Base-by-base conservation (phyloP, 1,140 invertebrate genomes). In the Sycobia sp. region DNA sequence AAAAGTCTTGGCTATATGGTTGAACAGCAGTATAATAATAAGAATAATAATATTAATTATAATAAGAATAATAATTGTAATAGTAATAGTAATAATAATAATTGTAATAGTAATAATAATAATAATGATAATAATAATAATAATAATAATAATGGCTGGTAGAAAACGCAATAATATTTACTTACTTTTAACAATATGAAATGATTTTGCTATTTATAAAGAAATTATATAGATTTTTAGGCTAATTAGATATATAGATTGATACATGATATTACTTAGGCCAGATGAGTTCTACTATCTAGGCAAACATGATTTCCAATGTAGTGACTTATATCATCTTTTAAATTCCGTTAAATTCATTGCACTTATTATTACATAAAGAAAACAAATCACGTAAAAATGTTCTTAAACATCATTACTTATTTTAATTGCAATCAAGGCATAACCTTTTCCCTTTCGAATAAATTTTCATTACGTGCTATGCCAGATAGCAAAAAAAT, bases 81-180 rank as follows among this genome's bases (percentile, higher is more conserved):
- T n/a, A n/a, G n/a, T n/a, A n/a, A n/a, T n/a, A n/a, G n/a, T n/a
- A n/a, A n/a, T n/a, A n/a, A n/a, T n/a, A n/a, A n/a, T n/a, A n/a
- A n/a, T n/a, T n/a, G n/a, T n/a, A n/a, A n/a, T n/a, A n/a, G n/a
- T n/a, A n/a, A n/a, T n/a, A n/a, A n/a, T n/a, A n/a, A n/a, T n/a
- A n/a, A n/a, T n/a, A n/a, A n/a, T n/a, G n/a, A n/a, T n/a, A n/a
- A n/a, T n/a, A n/a, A n/a, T n/a, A n/a, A n/a, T n/a, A n/a, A n/a
- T n/a, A n/a, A n/a, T n/a, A n/a, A n/a, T n/a, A n/a, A n/a, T 46
- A 54, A 20, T 46, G 41, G n/a, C 39, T 53, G 22, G 44, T 20
- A 41, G 23, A 27, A 61, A 54, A 61, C 41, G 50, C 41, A 61
- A 53, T 61, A 54, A 61, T 61, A 61, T 50, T 61, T 61, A 29